Percentiles rank a stretch among this genome's conserved stretches.
Conservation (phyloP, 2,113 vertebrate species). For the Nettapus auritus region DNA sequence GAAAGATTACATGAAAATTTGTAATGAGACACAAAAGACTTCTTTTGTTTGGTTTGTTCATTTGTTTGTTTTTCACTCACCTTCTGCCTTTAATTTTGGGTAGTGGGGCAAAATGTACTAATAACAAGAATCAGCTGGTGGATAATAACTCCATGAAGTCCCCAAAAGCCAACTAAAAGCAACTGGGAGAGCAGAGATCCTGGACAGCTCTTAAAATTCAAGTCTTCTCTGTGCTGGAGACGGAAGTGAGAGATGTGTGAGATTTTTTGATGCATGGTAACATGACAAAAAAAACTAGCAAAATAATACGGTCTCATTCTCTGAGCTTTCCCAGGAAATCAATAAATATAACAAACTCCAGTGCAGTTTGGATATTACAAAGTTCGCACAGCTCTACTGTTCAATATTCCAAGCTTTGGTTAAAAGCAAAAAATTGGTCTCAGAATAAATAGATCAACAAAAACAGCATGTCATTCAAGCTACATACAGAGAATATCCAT, state of each 20-base stretch:
- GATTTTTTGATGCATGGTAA: neutral
- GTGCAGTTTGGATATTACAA: conserved; percentile 26
- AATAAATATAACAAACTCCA: conserved; percentile 35
- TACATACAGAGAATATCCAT: neutral
- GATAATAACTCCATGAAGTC: neutral
- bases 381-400: neutral
- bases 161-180: conserved; percentile 15
- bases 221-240: neutral
- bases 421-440: neutral
- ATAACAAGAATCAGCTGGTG: neutral
- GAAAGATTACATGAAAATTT: conserved; percentile 72
- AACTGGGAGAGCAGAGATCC: neutral
- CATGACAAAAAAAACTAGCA: neutral
- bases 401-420: neutral
- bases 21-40: neutral
- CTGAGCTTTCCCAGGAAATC: conserved; percentile 37
- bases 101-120: conserved; percentile 24
- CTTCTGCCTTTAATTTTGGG: conserved; percentile 79
- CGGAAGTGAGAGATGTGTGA: neutral
- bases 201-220: neutral
- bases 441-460: neutral
- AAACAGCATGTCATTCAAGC: neutral
- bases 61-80: conserved; percentile 65
- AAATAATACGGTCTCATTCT: conserved; percentile 2
- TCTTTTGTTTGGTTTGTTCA: neutral